These are phyloP conservation scores for Alosa alosa DNA, from an alignment of 2,113 vertebrate genomes.

Conservation along the genomic window DNA sequence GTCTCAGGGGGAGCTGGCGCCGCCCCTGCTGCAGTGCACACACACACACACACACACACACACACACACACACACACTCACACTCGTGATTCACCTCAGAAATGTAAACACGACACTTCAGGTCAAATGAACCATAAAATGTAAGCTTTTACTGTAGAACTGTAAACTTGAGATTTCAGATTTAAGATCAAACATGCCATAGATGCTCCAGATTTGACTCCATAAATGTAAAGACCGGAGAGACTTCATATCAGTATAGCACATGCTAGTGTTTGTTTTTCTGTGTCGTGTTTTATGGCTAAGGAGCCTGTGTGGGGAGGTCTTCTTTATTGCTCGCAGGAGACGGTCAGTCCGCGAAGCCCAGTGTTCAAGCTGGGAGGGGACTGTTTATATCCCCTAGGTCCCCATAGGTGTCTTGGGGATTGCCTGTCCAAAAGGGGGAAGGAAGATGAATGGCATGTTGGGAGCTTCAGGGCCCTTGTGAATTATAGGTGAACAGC, in stretches of 20 bases:
- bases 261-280: background rate
- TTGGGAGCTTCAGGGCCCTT: background rate
- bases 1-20: background rate
- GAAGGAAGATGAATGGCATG: background rate
- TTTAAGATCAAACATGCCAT: background rate
- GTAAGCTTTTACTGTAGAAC: too few species aligned
- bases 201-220: too few species aligned
- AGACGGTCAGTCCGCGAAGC: background rate
- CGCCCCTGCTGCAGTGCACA: background rate
- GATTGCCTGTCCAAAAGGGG: background rate
- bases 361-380: background rate
- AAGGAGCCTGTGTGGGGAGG: background rate
- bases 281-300: background rate
- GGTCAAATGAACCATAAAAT: background rate
- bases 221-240: too few species aligned
- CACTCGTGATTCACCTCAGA: background rate
- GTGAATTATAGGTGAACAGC: background rate
- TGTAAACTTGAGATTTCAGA: background rate
- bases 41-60: slow-evolving; percentile 3
- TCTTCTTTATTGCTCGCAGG: background rate
- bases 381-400: background rate
- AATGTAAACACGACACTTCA: background rate
- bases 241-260: too few species aligned
- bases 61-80: too few species aligned
- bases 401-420: background rate